Evolutionary conservation across 2,797 vertebrate species (phyloP).

Genomic region (Girardinus metallicus): DNA sequence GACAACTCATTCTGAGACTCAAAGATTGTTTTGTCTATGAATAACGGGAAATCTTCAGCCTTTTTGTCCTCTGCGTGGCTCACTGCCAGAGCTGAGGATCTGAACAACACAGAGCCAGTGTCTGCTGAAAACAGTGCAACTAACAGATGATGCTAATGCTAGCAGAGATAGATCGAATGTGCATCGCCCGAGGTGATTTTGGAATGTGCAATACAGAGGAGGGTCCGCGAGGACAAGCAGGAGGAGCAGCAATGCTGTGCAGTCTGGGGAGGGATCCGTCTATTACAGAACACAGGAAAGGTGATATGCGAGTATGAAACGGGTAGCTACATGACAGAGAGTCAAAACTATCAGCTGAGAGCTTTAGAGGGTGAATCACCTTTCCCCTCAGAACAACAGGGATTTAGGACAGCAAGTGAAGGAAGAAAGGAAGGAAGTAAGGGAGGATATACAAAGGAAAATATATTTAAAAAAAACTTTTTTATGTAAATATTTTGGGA

Average conservation of each 20-base stretch:
- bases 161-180: slow-evolving; percentile 55
- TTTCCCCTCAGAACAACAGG: slow-evolving; percentile 21
- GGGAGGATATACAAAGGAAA: slow-evolving; percentile 4
- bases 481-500: neutral
- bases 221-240: slow-evolving; percentile 24
- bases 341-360: slow-evolving; percentile 24
- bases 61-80: slow-evolving; percentile 62
- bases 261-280: slow-evolving; percentile 2
- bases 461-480: neutral
- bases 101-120: slow-evolving; percentile 62
- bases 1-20: slow-evolving; percentile 54
- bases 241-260: slow-evolving; percentile 2
- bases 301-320: slow-evolving; percentile 6
- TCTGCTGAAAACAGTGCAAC: slow-evolving; percentile 45
- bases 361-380: slow-evolving; percentile 50
- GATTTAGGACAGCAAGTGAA: slow-evolving; percentile 27
- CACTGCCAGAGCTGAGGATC: slow-evolving; percentile 56
- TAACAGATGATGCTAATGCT: slow-evolving; percentile 46
- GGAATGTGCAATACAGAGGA: slow-evolving; percentile 31
- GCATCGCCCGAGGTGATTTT: slow-evolving; percentile 42
- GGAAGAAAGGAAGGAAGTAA: slow-evolving; percentile 21
- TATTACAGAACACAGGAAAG: neutral
- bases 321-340: slow-evolving; percentile 27
- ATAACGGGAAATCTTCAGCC: slow-evolving; percentile 65
- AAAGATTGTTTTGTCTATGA: slow-evolving; percentile 78